A percentile compares a stretch with the other conserved stretches of the same genome.
These are phyloP conservation scores for Apostichopus californicus DNA, from an alignment of 35 echinoderm and acorn worm genomes.

Conservation along the genomic window DNA sequence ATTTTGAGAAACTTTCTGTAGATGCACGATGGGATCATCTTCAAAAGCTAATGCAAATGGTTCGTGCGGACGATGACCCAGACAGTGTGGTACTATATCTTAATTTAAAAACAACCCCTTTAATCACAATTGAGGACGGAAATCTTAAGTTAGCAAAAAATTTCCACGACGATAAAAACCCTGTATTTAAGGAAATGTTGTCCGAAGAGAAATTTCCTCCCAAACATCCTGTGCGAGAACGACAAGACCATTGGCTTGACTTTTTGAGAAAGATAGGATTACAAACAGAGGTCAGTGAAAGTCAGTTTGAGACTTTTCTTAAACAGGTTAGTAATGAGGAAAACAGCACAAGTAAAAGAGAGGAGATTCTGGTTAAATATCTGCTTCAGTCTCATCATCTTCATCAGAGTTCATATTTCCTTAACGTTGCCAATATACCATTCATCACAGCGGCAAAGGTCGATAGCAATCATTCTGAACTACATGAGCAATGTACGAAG, in stretches of 20 bases:
- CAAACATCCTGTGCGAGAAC: neutral
- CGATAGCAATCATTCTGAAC: neutral
- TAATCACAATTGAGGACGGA: neutral
- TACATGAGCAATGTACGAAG: neutral
- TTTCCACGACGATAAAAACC: neutral
- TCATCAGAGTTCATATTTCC: neutral
- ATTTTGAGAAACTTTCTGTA: neutral
- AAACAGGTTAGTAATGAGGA: neutral
- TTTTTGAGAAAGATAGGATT: constrained; percentile 14
- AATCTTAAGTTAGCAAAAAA: neutral
- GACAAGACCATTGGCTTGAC: neutral
- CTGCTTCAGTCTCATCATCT: neutral
- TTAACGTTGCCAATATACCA: neutral
- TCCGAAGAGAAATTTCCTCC: neutral
- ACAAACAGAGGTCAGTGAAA: neutral
- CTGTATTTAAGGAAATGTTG: constrained; percentile 20
- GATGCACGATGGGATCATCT: constrained; percentile 1
- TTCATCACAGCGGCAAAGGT: constrained; percentile 11
- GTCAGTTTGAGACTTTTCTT: neutral
- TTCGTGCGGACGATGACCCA: neutral
- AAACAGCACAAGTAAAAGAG: neutral
- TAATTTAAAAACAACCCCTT: neutral
- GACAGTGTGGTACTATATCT: neutral
- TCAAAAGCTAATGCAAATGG: neutral
- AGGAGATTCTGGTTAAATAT: constrained; percentile 1